phyloP scores from a whole-genome alignment of 1,140 invertebrate genomes.

The Pygmarrhopalites habei region DNA sequence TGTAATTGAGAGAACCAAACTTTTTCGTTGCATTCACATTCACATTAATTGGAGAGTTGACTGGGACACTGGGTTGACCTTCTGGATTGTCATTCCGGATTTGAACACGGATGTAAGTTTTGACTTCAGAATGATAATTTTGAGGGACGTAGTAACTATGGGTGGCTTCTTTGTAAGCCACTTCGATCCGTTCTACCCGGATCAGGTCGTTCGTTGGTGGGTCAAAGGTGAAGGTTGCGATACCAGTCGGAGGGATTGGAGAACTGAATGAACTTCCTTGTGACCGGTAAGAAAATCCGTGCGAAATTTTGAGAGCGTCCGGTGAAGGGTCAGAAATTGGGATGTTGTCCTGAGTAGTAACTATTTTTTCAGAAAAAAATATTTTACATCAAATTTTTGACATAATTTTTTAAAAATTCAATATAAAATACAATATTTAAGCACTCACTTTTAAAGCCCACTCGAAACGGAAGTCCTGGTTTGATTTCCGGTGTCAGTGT shows the following conservation, averaged over 20 bases:
- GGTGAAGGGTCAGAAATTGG: slow-evolving; percentile 54
- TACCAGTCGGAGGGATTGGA: slow-evolving; percentile 57
- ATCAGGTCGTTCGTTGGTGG: slow-evolving; percentile 53
- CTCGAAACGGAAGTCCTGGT: slow-evolving; percentile 55
- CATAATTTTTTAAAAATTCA: too few relatives aligned
- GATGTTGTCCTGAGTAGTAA: slow-evolving; percentile 63
- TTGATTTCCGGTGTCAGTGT: slow-evolving; percentile 76
- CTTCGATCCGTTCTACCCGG: slow-evolving; percentile 54
- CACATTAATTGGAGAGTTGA: slow-evolving; percentile 56
- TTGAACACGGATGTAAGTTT: slow-evolving; percentile 60
- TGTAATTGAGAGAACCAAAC: slow-evolving; percentile 68
- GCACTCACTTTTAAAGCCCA: slow-evolving; percentile 57
- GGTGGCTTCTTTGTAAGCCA: slow-evolving; percentile 39
- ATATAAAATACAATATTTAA: too few relatives aligned
- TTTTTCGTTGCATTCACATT: slow-evolving; percentile 71
- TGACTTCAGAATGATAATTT: neutral
- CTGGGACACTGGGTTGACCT: neutral
- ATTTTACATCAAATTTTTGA: too few relatives aligned
- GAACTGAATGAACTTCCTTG: slow-evolving; percentile 53
- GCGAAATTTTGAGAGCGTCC: slow-evolving; percentile 57
- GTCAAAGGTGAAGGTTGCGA: slow-evolving; percentile 60
- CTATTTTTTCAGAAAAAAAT: too few relatives aligned
- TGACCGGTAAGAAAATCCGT: slow-evolving; percentile 59
- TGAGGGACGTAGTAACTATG: slow-evolving; percentile 18
- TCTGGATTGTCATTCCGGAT: slow-evolving; percentile 49